These are phyloP conservation scores for Cynopterus sphinx DNA, from an alignment of 2,797 vertebrate genomes.

Conservation along the genomic window DNA sequence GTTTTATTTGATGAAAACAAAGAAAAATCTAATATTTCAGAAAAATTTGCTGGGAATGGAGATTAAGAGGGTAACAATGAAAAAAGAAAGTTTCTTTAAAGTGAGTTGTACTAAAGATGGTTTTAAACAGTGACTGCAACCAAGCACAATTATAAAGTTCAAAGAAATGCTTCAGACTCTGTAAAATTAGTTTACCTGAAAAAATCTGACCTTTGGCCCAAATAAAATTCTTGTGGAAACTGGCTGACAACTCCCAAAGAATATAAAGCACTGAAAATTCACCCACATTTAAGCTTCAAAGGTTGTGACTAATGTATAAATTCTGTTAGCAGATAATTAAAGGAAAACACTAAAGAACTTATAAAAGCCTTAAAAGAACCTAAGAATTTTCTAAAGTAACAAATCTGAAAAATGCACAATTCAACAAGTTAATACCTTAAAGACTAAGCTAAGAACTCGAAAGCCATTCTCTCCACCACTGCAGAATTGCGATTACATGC, in stretches of 20 bases:
- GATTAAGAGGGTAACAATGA: background rate
- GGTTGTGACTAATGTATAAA: conserved; percentile 7
- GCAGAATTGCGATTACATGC: background rate
- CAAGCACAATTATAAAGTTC: conserved; percentile 22
- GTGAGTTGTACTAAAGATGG: background rate
- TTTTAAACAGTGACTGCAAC: conserved; percentile 33
- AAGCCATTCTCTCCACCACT: background rate
- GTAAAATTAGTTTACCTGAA: conserved; percentile 62
- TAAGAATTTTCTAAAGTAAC: background rate
- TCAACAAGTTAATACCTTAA: background rate
- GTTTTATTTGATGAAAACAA: conserved; percentile 43
- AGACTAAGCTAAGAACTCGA: background rate
- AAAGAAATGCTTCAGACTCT: conserved; percentile 9
- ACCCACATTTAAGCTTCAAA: background rate
- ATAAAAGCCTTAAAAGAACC: conserved; percentile 42
- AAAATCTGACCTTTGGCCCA: conserved; percentile 30
- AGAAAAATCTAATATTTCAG: conserved; percentile 38
- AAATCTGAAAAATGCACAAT: conserved; percentile 1
- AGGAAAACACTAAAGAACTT: conserved; percentile 43
- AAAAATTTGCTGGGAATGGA: conserved; percentile 34
- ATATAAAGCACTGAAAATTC: conserved; percentile 9
- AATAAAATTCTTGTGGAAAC: conserved; percentile 44
- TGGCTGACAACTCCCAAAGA: background rate
- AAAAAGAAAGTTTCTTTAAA: background rate
- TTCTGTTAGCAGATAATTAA: conserved; percentile 41